Conservation (phyloP, 1,140 invertebrate genomes). For the Caligus rogercresseyi region DNA sequence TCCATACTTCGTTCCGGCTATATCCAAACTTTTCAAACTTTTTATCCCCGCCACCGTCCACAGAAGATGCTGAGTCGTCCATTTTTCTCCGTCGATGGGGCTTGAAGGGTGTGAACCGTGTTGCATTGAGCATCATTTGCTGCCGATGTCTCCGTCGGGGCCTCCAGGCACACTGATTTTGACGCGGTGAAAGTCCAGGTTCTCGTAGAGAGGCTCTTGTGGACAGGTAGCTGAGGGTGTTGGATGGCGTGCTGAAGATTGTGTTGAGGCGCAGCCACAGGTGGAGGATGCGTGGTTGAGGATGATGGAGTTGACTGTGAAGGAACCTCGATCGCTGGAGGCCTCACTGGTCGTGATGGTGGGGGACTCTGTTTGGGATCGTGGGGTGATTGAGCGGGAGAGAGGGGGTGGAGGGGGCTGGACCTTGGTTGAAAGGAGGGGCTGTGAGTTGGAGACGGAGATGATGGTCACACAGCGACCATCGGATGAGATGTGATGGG, state of each 20-base stretch:
- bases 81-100: not conserved
- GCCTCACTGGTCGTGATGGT: constrained; percentile 4
- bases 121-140: not conserved
- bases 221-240: not conserved
- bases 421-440: not conserved
- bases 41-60: not conserved
- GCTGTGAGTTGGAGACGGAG: not conserved
- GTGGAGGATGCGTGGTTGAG: not conserved
- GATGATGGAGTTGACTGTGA: constrained; percentile 7
- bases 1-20: constrained; percentile 16
- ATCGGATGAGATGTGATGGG: not conserved
- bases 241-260: not conserved
- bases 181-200: constrained; percentile 15
- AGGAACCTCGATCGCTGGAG: not conserved
- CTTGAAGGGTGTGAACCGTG: not conserved
- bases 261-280: not conserved
- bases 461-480: constrained; percentile 13
- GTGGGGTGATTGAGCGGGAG: too few relatives aligned
- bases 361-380: not conserved
- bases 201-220: constrained; percentile 14
- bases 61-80: not conserved
- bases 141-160: not conserved
- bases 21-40: constrained; percentile 14
- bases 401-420: not conserved
- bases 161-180: constrained; percentile 10